Evolutionary conservation across 2,797 vertebrate genomes (phyloP), one percentile per base, ranked within the genome.

Genomic region (Cephalopachus bancanus): DNA sequence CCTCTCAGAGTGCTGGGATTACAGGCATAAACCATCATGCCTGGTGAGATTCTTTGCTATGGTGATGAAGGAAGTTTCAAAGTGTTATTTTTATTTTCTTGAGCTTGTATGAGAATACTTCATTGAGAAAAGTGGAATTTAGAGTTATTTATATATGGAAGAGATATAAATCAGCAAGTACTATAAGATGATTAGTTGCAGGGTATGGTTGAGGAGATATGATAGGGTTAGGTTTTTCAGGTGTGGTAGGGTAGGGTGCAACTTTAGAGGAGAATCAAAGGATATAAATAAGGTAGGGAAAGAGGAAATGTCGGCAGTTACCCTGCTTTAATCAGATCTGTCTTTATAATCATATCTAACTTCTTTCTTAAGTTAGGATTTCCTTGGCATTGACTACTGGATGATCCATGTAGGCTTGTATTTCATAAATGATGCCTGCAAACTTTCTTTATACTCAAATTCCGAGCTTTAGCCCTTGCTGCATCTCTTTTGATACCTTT

Each of bases 71-170:
- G 84, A 6, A 28, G 19, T 83, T 62, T 89, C 72, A 19, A 89
- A 65, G 33, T 65, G 28, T 72, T 62, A 37, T 51, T 33, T 88
- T 88, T n/a, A 5, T 26, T 22, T 69, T n/a, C 49, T 72, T 33
- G 24, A 92, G 30, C 84, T 92, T 37, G 12, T 57, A 78, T 76
- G 65, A 59, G 55, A 86, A 11, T 37, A 81, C 72, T 71, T 94
- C 69, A 59, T 10, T 83, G 76, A 80, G 17, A 93, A 92, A 88
- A 93, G 93, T 49, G 22, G 65, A 57, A 78, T 81, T 72, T 87
- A 86, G 83, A 62, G 89, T 55, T 83, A 33, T 30, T 71, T 91
- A 72, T 74, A 33, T 74, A 9, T 44, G 37, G 65, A 76, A 79
- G 37, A 91, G 84, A 83, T 75, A 28, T 53, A n/a, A n/a, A 24